Evolutionary conservation across 2,888 invertebrate species (phyloP), one percentile per base, ranked within the genome.

Genomic region (Pterobdella sp.): DNA sequence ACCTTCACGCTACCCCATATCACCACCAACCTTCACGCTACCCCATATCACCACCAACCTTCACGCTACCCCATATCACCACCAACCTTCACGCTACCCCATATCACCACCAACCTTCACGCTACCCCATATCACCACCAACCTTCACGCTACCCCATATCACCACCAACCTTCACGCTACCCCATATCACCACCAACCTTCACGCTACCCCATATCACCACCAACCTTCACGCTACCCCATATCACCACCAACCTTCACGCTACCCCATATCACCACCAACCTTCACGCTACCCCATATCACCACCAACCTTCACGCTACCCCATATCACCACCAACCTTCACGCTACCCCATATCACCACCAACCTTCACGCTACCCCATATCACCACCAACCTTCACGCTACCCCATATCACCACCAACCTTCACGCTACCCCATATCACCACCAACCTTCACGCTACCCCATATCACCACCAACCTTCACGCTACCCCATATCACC

Each of bases 101-200:
- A 56, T 7, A 22, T 22, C 18, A 4, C 60, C 60, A 56, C 26
- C n/a, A 22, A 56, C 4, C 60, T 26, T 26, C 60, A 22, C 60
- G 26, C 14, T 26, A 4, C 18, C n/a, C 60, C 60, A 56, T 56
- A 4, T 26, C 18, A 14, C 60, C 60, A 56, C 60, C 60, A 4
- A n/a, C 4, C 60, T 3, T 4, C 60, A 26, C 42, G 26, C 60
- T n/a, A 4, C 60, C 36, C 10, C 4, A 1, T 14, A 64, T 84
- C 93, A 94, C 81, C 94, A 94, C 83, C 90, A 7, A 7, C 7
- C 49, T 22, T 42, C 10, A 42, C 49, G 22, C 10, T 22, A 14
- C 7, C 49, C 49, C 49, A 42, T 42, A 7, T 22, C 7, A 42
- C 49, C 49, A 42, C 49, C 49, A 14, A 22, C 7, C 49, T 14